Evolutionary conservation across 1,140 invertebrate genomes (phyloP), one percentile per base, ranked within the genome.

Genomic region (Dinoponera quadriceps): DNA sequence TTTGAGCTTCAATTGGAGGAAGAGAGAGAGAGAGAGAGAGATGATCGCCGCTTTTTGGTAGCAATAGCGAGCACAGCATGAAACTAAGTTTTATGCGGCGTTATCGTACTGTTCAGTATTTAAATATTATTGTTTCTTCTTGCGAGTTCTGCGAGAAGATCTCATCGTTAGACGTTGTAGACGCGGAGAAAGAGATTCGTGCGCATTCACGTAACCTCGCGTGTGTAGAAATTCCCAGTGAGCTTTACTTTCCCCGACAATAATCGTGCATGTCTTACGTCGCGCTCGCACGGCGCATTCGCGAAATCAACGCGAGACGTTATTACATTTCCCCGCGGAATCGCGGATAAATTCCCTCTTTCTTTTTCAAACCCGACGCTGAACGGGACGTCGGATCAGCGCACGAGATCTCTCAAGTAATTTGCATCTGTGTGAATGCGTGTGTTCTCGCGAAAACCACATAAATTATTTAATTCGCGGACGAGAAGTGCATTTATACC

Each of bases 61-160:
- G 51, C 38, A 44, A 66, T 22, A 54, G 51, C 33, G 65, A 78
- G 7, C 0, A 57, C 57, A 44, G 38, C 38, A 44, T 44, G 38
- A 44, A 44, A 44, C 38, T 9, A 11, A 44, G 38, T 44, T 44
- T 44, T 9, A 44, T 44, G 38, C 38, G 38, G 38, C n/a, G 38
- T 44, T 44, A 44, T 44, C 38, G 9, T 71, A 80, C 33, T 80
- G 33, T 80, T 80, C 54, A 71, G 65, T 80, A 71, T 80, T 80
- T 71, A 78, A 44, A 69, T 69, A 80, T 80, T 71, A 80, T 57
- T 78, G 33, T 68, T 78, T 63, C 22, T 68, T 78, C 75, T 78
- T 57, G 63, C n/a, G 16, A 55, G 29, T 68, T 69, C 49, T 57
- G 63, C 33, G 62, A 69, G 20, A 14, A 29, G 51, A 78, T 20